Conservation (phyloP, 2,113 vertebrate genomes). For the Blennius ocellaris region DNA sequence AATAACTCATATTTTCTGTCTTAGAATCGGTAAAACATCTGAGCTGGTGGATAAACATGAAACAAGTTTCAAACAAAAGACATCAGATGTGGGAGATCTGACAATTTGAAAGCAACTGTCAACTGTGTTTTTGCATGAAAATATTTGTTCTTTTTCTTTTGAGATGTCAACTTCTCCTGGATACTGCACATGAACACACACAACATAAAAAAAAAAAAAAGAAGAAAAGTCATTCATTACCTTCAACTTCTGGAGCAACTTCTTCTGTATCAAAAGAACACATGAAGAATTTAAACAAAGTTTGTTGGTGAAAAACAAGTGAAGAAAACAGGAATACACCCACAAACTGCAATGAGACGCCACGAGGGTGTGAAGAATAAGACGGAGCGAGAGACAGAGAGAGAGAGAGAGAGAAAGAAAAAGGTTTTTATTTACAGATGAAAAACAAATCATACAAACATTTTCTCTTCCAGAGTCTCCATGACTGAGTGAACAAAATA, state of each 20-base stretch:
- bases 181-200: background rate
- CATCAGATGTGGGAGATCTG: too few relatives aligned
- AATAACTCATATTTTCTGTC: background rate
- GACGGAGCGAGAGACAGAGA: background rate
- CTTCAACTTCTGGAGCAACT: constrained; percentile 66
- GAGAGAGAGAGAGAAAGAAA: background rate
- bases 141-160: background rate
- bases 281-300: constrained; percentile 16
- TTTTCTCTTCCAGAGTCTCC: constrained; percentile 56
- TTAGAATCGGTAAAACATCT: background rate
- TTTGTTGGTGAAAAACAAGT: constrained; percentile 9
- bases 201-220: too few relatives aligned
- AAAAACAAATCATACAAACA: constrained; percentile 38
- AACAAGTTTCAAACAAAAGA: background rate
- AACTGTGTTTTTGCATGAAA: background rate
- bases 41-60: background rate
- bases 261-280: constrained; percentile 38
- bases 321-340: background rate
- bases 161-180: background rate
- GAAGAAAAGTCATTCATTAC: constrained; percentile 57
- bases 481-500: constrained; percentile 66
- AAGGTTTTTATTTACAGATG: constrained; percentile 35
- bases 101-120: too few relatives aligned
- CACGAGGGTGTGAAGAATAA: background rate
- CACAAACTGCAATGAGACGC: background rate